A percentile compares a stretch with the other conserved stretches of the same genome.
These are phyloP conservation scores for Xylocopa sonorina DNA, from an alignment of 1,140 invertebrate species.

Conservation along the genomic window DNA sequence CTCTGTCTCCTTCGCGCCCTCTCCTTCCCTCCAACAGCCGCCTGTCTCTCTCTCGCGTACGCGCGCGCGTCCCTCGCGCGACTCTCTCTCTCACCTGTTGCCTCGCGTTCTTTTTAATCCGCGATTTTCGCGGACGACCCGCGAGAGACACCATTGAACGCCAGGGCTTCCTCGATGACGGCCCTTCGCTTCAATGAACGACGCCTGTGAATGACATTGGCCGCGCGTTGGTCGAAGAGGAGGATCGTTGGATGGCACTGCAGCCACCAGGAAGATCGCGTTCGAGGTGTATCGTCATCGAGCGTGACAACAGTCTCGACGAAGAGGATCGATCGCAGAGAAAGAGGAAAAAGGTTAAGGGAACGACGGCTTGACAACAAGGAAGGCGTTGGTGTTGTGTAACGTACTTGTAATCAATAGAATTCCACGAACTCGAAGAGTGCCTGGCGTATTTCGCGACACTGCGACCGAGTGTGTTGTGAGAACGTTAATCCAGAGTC, in stretches of 20 bases:
- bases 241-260: neutral
- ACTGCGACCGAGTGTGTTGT: constrained; percentile 45
- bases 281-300: too few species aligned
- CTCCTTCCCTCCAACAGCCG: too few species aligned
- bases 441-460: constrained; percentile 5
- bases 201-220: neutral
- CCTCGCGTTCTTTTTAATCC: constrained; percentile 47
- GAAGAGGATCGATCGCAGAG: too few species aligned
- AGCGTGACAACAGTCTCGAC: too few species aligned
- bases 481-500: neutral
- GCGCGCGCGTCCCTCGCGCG: constrained; percentile 8
- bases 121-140: constrained; percentile 43
- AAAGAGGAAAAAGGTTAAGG: neutral
- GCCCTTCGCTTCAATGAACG: neutral
- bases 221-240: too few species aligned
- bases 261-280: neutral
- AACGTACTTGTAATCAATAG: neutral
- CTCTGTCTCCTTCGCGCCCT: constrained; percentile 25
- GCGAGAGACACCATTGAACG: too few species aligned
- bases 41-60: constrained; percentile 22
- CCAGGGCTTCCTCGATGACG: constrained; percentile 2
- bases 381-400: constrained; percentile 22
- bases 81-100: constrained; percentile 57
- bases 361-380: constrained; percentile 27
- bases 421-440: constrained; percentile 19